A percentile compares a stretch with the other conserved stretches of the same genome.
phyloP scores from a whole-genome alignment of 2,888 invertebrate species.

The Gisinianus flammeolus region DNA sequence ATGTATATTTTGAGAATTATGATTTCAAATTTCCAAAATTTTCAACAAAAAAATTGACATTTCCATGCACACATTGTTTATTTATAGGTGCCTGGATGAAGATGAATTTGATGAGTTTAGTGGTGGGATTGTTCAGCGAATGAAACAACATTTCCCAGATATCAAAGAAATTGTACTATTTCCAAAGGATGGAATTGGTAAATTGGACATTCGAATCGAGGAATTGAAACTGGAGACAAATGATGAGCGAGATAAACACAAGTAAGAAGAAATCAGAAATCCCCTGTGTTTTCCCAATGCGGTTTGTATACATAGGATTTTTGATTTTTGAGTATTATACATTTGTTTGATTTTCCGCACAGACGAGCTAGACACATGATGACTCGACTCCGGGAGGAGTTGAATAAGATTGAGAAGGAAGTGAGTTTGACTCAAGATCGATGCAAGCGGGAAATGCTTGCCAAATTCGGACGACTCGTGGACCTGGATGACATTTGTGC shows the following conservation, averaged over 20 bases:
- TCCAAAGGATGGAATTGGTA: constrained; percentile 49
- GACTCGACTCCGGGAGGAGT: constrained; percentile 47
- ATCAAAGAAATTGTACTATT: constrained; percentile 51
- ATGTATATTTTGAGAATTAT: neutral
- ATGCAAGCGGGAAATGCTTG: constrained; percentile 50
- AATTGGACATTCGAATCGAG: constrained; percentile 46
- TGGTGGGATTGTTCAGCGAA: constrained; percentile 45
- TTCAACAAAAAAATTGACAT: neutral
- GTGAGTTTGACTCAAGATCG: constrained; percentile 30
- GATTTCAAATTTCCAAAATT: neutral
- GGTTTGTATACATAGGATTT: neutral
- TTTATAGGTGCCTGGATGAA: constrained; percentile 54
- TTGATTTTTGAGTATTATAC: neutral
- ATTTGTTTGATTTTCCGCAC: constrained; percentile 5
- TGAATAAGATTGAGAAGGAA: constrained; percentile 47
- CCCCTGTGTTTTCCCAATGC: neutral
- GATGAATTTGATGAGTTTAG: constrained; percentile 46
- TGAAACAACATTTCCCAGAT: constrained; percentile 50
- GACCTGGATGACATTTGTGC: constrained; percentile 55
- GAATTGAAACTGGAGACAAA: constrained; percentile 48
- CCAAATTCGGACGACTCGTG: constrained; percentile 54
- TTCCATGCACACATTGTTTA: constrained; percentile 7
- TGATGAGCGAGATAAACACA: constrained; percentile 47
- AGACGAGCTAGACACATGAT: constrained; percentile 53
- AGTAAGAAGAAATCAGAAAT: constrained; percentile 33